Evolutionary conservation across 2,113 vertebrate genomes (phyloP), one percentile per base, ranked within the genome.

Genomic region (Romanogobio albipinnatus): DNA sequence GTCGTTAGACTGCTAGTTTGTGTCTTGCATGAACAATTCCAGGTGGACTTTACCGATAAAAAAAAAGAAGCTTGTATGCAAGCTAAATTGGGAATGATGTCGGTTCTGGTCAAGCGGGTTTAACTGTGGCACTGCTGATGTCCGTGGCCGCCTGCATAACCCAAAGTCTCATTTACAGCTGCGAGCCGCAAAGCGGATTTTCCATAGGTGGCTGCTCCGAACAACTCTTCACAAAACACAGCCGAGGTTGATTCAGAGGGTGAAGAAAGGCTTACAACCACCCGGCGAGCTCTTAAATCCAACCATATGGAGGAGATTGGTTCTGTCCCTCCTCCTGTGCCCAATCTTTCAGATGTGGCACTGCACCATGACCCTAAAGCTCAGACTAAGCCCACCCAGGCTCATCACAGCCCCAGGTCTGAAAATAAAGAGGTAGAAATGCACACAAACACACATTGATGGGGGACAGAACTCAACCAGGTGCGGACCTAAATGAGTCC

Each of bases 401-500:
- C 68, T 84, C 51, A 56, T 29, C 14, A 43, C 26, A 43, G 83
- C 24, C 70, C 78, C 58, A 15, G 75, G 49, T 53, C 66, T 29
- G 64, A 56, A 59, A 61, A 58, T 68, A 73, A 71, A 78, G 75
- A 49, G 26, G 26, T 59, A 84, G 64, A 82, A 77, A 64, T 36
- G 77, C 85, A 76, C 45, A 29, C 85, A 77, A 86, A 84, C 82
- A 84, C 56, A 10, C 68, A 84, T 86, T 87, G 49, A 61, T 80
- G 26, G 6, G 87, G 88, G 81, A 84, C 85, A 82, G 80, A 85
- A 47, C 90, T 87, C 83, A 53, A 88, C 83, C 91, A 94, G 91
- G 92, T 93, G 92, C 82, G 56, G 86, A 84, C 47, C 88, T 87
- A 93, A 93, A 93, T 91, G 85, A 91, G 84, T 43, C 86, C 89